Conservation (phyloP, 30 jellyfish, hydroid and myxozoan species). For the Turritopsis rubra region DNA sequence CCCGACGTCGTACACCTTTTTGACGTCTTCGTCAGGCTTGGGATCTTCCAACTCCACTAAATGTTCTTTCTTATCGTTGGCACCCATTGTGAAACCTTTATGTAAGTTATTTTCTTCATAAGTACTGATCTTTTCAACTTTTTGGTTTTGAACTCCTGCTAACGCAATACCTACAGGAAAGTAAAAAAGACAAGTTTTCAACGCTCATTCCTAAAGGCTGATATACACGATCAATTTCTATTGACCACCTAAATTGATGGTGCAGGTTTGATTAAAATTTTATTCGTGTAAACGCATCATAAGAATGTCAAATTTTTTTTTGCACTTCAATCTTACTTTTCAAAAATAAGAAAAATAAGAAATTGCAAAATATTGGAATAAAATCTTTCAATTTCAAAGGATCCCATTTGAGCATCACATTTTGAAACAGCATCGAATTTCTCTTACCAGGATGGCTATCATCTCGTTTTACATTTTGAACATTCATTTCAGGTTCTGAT, state of each 20-base stretch:
- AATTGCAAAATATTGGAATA: too few relatives aligned
- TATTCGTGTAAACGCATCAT: too few relatives aligned
- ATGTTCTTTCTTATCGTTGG: conserved; percentile 47
- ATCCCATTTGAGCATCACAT: neutral
- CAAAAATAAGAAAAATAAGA: too few relatives aligned
- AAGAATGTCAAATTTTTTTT: too few relatives aligned
- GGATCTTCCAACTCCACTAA: conserved; percentile 44
- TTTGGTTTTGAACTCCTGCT: conserved; percentile 64
- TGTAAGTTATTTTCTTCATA: conserved; percentile 52
- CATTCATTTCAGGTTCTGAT: neutral
- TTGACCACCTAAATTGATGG: too few relatives aligned
- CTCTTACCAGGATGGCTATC: conserved; percentile 46
- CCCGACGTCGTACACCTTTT: conserved; percentile 49
- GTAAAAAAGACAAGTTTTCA: conserved; percentile 33
- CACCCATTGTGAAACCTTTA: conserved; percentile 90
- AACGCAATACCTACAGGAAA: conserved; percentile 41
- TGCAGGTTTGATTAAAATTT: too few relatives aligned
- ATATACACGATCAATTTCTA: too few relatives aligned
- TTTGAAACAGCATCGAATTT: too few relatives aligned
- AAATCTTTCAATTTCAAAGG: too few relatives aligned
- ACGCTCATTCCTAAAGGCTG: too few relatives aligned
- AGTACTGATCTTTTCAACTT: conserved; percentile 27
- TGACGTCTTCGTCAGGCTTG: conserved; percentile 30
- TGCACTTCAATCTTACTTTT: too few relatives aligned
- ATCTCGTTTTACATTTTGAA: conserved; percentile 20